These are phyloP conservation scores for Choloepus didactylus DNA, from an alignment of 2,797 vertebrate species.

Conservation along the genomic window DNA sequence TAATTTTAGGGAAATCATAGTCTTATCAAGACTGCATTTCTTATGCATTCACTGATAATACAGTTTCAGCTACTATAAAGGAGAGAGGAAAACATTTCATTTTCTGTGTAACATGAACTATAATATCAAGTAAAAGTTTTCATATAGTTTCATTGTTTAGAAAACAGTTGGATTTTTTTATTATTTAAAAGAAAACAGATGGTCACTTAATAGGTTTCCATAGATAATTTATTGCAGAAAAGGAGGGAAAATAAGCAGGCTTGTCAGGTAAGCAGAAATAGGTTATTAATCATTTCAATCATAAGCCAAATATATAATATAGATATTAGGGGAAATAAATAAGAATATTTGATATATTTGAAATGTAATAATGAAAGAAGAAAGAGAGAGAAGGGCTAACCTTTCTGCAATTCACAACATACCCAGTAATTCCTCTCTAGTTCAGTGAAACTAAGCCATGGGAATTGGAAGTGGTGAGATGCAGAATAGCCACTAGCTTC, in stretches of 20 bases:
- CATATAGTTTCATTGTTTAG: neutral
- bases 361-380: too few species aligned
- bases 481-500: neutral
- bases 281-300: neutral
- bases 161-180: neutral
- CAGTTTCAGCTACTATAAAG: neutral
- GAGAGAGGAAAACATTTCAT: neutral
- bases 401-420: neutral
- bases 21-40: neutral
- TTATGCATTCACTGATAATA: neutral
- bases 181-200: neutral
- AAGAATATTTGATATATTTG: too few species aligned
- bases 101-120: neutral
- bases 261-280: neutral
- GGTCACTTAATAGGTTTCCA: neutral
- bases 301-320: neutral
- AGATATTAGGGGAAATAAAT: neutral
- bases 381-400: neutral
- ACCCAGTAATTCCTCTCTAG: neutral
- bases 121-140: neutral
- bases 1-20: slow-evolving; percentile 11
- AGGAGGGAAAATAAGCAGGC: neutral
- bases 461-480: neutral
- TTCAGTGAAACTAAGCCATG: neutral
- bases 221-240: neutral